Evolutionary conservation across 2,888 invertebrate genomes (phyloP), one percentile per base, ranked within the genome.

Genomic region (Eupeodes luniger): DNA sequence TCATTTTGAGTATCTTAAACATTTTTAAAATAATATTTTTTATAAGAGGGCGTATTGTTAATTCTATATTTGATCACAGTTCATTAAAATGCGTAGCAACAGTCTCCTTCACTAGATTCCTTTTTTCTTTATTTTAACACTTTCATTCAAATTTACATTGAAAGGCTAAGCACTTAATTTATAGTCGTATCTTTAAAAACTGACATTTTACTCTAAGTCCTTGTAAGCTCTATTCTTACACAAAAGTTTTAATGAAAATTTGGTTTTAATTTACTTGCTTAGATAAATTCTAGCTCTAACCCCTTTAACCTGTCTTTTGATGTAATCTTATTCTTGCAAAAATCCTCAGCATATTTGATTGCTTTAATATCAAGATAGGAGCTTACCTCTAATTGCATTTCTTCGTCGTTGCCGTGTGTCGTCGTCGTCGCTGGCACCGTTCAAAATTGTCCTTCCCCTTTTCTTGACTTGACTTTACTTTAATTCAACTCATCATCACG

Each of bases 401-500:
- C 66, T 14, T 49, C 44, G 47, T 40, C 9, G n/a, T 19, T n/a
- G n/a, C n/a, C n/a, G n/a, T n/a, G n/a, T 6, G 2, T 11, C 27
- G 0, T 11, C 27, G 6, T 11, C 47, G 47, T 40, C 40, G 40
- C 7, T 1, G 40, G 5, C 14, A 0, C 7, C 14, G 5, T 59
- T 59, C 27, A 9, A 27, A 27, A 36, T 34, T 14, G 5, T 27
- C 14, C 12, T 12, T 40, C 59, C 27, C 69, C 66, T 55, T 51
- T 36, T 59, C 12, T 27, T 59, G 36, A 47, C 40, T 72, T 27
- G 36, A 80, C 78, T 88, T 88, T 66, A 70, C 78, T 85, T 40
- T 85, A 88, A 85, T 85, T 78, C 88, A 85, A 88, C 69, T 88
- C 78, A 85, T 81, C 85, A 76, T 75, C 85, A 40, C 40, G 78